Evolutionary conservation across 2,797 vertebrate genomes (phyloP), one percentile per base, ranked within the genome.

Genomic region (Tenualosa ilisha): DNA sequence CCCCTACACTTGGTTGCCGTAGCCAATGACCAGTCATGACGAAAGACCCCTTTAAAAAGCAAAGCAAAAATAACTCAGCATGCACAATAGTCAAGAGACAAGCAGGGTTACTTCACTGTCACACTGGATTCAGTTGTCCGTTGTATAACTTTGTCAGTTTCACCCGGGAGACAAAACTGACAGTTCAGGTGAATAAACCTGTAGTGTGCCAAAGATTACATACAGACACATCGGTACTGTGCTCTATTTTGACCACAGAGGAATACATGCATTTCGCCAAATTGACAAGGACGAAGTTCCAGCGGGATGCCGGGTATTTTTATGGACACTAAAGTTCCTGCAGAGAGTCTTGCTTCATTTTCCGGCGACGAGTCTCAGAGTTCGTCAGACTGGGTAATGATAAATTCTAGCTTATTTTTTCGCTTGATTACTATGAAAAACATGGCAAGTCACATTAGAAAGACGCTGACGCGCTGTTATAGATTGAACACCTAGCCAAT

Each of bases 271-370:
- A 7, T 65, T 6, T 1, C 26, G 37, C n/a, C 43, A 61, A 61
- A n/a, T 72, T 22, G 53, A 15, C 17, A 31, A 49, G 3, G 20
- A 59, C n/a, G 20, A 82, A 24, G 26, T 54, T 50, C 40, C 26
- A 31, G 56, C 37, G 91, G 86, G n/a, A 95, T 96, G 94, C 90
- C 90, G 65, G 88, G 89, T 79, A 85, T 91, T 43, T 87, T 89
- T 85, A 95, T 94, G 93, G 93, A 94, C 9, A 86, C 88, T 12
- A 85, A 17, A 46, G 46, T 72, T 75, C 88, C 84, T 43, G 87
- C 89, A 22, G 86, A 11, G 87, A 93, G 89, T 87, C 85, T 89
- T 20, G 85, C 83, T 17, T 92, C 92, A 9, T 59, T 90, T 37
- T 94, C 93, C 72, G 86, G 89, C 2, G 94, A 93, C 40, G 93